Base-by-base conservation (phyloP, 1,140 invertebrate genomes). In the Calycopis cecrops region DNA sequence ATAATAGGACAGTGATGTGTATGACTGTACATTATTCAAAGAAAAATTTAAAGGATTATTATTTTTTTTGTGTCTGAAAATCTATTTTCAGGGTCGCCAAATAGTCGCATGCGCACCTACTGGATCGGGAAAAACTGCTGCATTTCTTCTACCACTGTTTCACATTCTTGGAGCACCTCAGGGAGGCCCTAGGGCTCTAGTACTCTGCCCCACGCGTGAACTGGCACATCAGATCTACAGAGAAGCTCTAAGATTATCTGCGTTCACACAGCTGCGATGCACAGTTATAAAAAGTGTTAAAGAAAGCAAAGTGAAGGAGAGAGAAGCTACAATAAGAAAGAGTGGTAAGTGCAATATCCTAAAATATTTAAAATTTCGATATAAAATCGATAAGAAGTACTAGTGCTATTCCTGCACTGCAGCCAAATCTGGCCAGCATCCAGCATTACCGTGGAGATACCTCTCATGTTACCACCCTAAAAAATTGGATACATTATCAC, bases 61-160 rank as follows among this genome's bases (percentile, higher is more conserved):
- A n/a, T n/a, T n/a, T n/a, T n/a, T 40, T 44, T 34, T 1, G 11
- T 14, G 7, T 33, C 10, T 48, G 16, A 17, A 33, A 18, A 9
- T 17, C 17, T 33, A 38, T 62, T 66, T n/a, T 12, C 63, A 95
- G 92, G 90, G 91, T 35, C 90, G 96, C 52, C 94, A 98, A 78
- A 83, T 99, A 14, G 90, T 99, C 74, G 97, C 95, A 7, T 98
- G 95, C 88, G 98, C 98, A 0, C 97, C 98, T 9, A 98, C 96
- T 0, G 96, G 96, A 10, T 97, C 95, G 3, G 91, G 90, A 1
- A 98, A 97, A 88, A 97, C 96, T 0, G 92, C 94, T 11, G 94
- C 96, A 0, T 97, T 97, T 83, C 81, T 97, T 0, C 72, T 97
- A 0, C 96, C 96, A 3, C 87, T 97, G 9, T 92, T 98, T 59